Conservation (phyloP, 2,113 vertebrate species). For the Parotia lawesii region DNA sequence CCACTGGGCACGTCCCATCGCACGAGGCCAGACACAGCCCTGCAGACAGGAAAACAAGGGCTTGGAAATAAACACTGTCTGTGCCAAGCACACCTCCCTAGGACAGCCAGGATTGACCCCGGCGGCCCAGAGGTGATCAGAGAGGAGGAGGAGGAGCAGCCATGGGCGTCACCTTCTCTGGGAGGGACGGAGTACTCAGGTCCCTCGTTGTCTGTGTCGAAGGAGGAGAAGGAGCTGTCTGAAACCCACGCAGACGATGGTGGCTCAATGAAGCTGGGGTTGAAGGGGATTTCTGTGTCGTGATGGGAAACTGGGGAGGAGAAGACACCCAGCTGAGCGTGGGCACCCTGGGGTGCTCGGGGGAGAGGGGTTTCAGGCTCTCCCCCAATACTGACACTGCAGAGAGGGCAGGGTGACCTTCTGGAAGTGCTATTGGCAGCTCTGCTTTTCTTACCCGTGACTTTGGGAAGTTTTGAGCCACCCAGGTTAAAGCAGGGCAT, state of each 20-base stretch:
- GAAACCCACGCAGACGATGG: slow-evolving; percentile 89
- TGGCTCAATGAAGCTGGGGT: slow-evolving; percentile 95
- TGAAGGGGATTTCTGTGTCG: slow-evolving; percentile 90
- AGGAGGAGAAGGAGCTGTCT: slow-evolving; percentile 86
- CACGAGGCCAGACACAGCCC: background rate
- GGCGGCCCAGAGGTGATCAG: background rate
- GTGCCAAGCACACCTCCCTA: background rate
- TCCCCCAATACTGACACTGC: rapidly evolving
- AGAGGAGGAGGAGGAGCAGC: background rate
- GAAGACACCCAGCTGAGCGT: background rate
- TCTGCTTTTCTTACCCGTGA: slow-evolving; percentile 80
- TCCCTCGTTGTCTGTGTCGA: slow-evolving; percentile 82
- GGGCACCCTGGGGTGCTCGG: rapidly evolving
- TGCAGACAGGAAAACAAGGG: background rate
- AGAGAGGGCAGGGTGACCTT: background rate
- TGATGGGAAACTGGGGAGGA: slow-evolving; percentile 87
- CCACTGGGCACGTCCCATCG: background rate
- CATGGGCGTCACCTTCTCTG: slow-evolving; percentile 78
- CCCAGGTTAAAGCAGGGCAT: slow-evolving; percentile 83
- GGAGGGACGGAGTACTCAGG: slow-evolving; percentile 86
- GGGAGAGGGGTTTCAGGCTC: background rate
- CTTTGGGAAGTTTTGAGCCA: slow-evolving; percentile 86
- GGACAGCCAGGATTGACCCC: background rate
- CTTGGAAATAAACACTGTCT: background rate
- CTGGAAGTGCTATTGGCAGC: background rate